phyloP scores from a whole-genome alignment of 1,140 invertebrate genomes.

The Oreohelix idahoensis region DNA sequence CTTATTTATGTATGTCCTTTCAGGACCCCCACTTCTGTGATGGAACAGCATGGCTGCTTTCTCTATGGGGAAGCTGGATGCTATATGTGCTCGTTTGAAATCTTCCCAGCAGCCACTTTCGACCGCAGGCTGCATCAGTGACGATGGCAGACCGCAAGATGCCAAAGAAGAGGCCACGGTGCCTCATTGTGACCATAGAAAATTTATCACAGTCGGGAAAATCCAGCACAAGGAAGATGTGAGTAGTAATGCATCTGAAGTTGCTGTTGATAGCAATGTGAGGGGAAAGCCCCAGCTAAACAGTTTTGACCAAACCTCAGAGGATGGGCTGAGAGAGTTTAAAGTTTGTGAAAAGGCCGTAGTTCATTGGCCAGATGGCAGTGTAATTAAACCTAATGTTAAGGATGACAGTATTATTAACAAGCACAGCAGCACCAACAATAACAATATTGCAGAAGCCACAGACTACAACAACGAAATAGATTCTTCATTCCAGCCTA shows the following conservation, averaged over 20 bases:
- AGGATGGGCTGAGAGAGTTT: not conserved
- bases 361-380: not conserved
- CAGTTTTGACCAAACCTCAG: not conserved
- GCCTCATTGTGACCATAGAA: not conserved
- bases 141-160: not conserved
- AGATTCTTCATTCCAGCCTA: not conserved
- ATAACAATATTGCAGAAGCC: conserved; percentile 19
- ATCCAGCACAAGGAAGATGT: not conserved
- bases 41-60: conserved; percentile 28
- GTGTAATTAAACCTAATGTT: not conserved
- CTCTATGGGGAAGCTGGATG: conserved; percentile 35
- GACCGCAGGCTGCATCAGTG: not conserved
- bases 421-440: conserved; percentile 29
- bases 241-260: not conserved
- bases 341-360: not conserved
- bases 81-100: conserved; percentile 36
- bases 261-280: no score
- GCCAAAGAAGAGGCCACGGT: not conserved
- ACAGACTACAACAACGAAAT: conserved; percentile 33
- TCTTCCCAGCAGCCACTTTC: conserved; percentile 22
- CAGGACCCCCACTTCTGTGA: no score
- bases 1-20: no score
- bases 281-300: not conserved
- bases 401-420: not conserved
- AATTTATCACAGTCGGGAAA: not conserved